Conservation (phyloP, 2,888 invertebrate species). For the Netelia inedita region DNA sequence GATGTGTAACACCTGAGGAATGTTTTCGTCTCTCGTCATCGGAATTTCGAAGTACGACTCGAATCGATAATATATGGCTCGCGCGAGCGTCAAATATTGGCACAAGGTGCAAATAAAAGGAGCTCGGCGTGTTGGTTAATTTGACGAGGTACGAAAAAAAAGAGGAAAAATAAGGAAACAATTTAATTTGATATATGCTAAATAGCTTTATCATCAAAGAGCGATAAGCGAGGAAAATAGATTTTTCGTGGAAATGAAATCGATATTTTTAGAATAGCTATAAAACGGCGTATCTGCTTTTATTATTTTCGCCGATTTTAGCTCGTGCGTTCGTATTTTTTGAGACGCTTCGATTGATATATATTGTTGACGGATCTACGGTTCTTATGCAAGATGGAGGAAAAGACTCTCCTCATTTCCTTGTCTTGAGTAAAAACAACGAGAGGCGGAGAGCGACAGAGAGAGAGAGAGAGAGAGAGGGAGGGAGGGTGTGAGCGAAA, state of each 20-base stretch:
- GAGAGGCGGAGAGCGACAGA: neutral
- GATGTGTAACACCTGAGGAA: neutral
- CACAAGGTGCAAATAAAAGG: conserved; percentile 24
- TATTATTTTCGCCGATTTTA: too few species aligned
- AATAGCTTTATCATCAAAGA: neutral
- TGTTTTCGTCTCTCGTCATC: neutral
- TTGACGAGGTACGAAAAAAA: conserved; percentile 14
- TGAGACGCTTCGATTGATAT: neutral
- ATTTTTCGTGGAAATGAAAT: conserved; percentile 1
- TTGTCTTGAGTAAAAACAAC: neutral
- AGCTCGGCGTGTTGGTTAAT: neutral
- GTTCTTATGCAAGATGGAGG: conserved; percentile 30
- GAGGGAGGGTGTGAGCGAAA: too few species aligned
- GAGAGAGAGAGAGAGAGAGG: too few species aligned
- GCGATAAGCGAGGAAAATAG: neutral
- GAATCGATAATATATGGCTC: conserved; percentile 19
- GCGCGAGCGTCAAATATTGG: conserved; percentile 40
- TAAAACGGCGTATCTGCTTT: conserved; percentile 1
- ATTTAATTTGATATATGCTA: conserved; percentile 3
- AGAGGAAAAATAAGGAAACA: neutral
- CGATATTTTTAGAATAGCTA: neutral
- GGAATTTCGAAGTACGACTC: neutral
- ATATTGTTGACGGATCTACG: conserved; percentile 3
- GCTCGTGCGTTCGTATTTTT: neutral
- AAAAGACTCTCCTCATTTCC: neutral